These are phyloP conservation scores for Hesperophylax magnus DNA, from an alignment of 1,140 invertebrate species.

Conservation along the genomic window DNA sequence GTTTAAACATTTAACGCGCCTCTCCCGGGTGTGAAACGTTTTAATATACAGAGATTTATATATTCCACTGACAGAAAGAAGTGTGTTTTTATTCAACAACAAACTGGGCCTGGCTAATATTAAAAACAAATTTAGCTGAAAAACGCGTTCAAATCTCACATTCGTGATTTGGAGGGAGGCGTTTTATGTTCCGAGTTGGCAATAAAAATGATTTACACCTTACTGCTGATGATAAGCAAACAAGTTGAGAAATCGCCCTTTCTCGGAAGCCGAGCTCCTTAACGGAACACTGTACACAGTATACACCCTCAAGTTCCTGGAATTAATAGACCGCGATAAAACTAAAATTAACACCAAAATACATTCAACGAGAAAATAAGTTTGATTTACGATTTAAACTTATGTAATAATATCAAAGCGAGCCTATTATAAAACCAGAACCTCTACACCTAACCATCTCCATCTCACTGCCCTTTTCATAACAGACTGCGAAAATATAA, in stretches of 20 bases:
- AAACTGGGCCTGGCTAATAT: conserved; percentile 48
- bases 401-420: too few relatives aligned
- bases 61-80: conserved; percentile 3
- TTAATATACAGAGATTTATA: conserved; percentile 27
- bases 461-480: too few relatives aligned
- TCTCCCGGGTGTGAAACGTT: too few relatives aligned
- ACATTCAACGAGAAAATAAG: too few relatives aligned
- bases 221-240: conserved; percentile 56
- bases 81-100: conserved; percentile 20
- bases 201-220: conserved; percentile 56
- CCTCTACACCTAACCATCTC: too few relatives aligned
- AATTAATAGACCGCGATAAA: too few relatives aligned
- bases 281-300: conserved; percentile 30
- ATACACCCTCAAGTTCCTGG: background rate
- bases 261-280: background rate
- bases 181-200: conserved; percentile 46
- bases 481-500: too few relatives aligned
- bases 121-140: conserved; percentile 58
- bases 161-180: conserved; percentile 52
- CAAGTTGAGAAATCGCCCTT: conserved; percentile 41
- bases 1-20: too few relatives aligned
- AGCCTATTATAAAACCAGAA: too few relatives aligned
- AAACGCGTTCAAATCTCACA: conserved; percentile 43
- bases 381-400: too few relatives aligned
- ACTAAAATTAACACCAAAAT: too few relatives aligned